Percentiles rank a stretch among this genome's conserved stretches.
These are phyloP conservation scores for Istiophorus platypterus DNA, from an alignment of 2,113 vertebrate genomes.

Conservation along the genomic window DNA sequence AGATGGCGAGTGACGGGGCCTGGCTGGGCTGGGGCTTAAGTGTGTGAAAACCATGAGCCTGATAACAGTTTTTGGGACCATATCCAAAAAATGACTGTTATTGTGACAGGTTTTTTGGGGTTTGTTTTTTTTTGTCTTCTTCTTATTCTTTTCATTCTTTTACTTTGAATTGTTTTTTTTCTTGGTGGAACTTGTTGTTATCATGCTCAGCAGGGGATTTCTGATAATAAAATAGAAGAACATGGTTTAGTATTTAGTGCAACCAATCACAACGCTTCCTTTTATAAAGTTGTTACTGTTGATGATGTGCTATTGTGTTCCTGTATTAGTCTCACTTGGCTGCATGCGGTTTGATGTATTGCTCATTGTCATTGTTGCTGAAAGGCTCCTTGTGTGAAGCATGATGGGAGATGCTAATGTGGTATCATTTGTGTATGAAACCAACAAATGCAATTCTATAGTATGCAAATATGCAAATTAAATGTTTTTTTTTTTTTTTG, in stretches of 20 bases:
- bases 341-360: conserved; percentile 52
- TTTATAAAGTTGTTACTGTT: conserved; percentile 54
- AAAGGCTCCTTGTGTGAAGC: conserved; percentile 43
- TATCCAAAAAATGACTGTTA: conserved; percentile 70
- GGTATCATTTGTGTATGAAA: conserved; percentile 45
- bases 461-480: conserved; percentile 40
- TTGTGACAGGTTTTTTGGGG: conserved; percentile 52
- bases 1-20: conserved; percentile 84
- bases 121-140: conserved; percentile 3
- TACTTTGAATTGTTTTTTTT: conserved; percentile 43
- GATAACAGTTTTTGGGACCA: conserved; percentile 84
- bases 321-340: conserved; percentile 54
- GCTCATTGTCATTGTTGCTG: conserved; percentile 36
- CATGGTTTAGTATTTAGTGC: conserved; percentile 25
- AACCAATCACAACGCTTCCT: conserved; percentile 35
- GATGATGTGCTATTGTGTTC: conserved; percentile 49
- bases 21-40: conserved; percentile 80
- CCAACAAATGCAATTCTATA: conserved; percentile 12
- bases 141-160: conserved; percentile 7
- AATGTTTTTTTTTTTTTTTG: conserved; percentile 5
- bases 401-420: conserved; percentile 54
- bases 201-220: conserved; percentile 45
- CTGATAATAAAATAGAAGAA: conserved; percentile 34
- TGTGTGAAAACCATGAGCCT: conserved; percentile 83
- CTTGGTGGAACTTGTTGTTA: conserved; percentile 24